Evolutionary conservation across 1,140 invertebrate species (phyloP).

Genomic region (Babylonia areolata): DNA sequence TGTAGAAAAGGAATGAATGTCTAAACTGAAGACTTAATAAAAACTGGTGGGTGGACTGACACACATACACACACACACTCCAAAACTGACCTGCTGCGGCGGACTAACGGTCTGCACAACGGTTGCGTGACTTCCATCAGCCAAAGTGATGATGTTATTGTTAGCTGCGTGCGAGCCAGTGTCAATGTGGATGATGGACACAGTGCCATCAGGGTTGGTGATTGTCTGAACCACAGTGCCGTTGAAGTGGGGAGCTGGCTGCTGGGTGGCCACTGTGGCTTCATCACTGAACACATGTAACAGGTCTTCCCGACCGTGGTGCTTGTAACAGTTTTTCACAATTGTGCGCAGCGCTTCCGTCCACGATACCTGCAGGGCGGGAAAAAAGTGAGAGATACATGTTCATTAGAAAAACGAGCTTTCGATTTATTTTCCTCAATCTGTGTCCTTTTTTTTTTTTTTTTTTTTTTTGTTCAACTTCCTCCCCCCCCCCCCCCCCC

Average conservation of each 20-base stretch:
- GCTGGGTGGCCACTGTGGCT: slow-evolving; percentile 37
- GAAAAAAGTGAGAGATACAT: background rate
- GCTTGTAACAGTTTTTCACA: slow-evolving; percentile 98
- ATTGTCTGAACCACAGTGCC: slow-evolving; percentile 94
- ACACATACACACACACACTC: no score
- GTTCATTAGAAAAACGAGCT: background rate
- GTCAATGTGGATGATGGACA: slow-evolving; percentile 97
- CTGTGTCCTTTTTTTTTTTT: no score
- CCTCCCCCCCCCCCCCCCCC: no score
- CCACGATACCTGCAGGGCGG: slow-evolving; percentile 90
- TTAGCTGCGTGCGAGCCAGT: slow-evolving; percentile 82
- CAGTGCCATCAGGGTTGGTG: slow-evolving; percentile 96
- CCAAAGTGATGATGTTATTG: slow-evolving; percentile 88
- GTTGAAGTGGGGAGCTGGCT: slow-evolving; percentile 49
- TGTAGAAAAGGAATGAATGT: no score
- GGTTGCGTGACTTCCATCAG: slow-evolving; percentile 96
- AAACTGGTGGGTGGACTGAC: no score
- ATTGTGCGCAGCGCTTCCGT: slow-evolving; percentile 98
- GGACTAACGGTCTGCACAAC: slow-evolving; percentile 89
- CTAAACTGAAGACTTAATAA: no score
- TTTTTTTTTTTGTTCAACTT: no score
- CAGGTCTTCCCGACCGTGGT: slow-evolving; percentile 96
- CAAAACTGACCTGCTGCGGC: slow-evolving; percentile 39
- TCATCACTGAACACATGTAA: slow-evolving; percentile 95
- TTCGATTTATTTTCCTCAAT: no score